Percentiles rank a stretch among this genome's conserved stretches.
Conservation (phyloP, 2,113 vertebrate genomes). For the Emydocephalus ijimae region DNA sequence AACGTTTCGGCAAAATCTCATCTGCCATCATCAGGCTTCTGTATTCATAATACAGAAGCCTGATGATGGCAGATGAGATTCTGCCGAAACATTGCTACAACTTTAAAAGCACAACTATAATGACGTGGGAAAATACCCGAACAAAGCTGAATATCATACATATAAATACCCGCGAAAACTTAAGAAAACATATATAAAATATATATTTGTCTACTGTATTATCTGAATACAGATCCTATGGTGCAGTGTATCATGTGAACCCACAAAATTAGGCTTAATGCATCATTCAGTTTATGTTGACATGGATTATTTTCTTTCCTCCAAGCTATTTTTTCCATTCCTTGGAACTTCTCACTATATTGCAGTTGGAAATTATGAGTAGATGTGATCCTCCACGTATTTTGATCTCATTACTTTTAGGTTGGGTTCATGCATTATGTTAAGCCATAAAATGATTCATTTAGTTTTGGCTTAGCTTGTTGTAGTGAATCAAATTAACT, state of each 20-base stretch:
- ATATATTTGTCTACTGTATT: background rate
- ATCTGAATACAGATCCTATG: background rate
- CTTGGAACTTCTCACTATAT: background rate
- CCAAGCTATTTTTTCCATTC: background rate
- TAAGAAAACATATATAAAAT: too few relatives aligned
- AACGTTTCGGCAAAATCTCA: too few relatives aligned
- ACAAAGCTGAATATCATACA: too few relatives aligned
- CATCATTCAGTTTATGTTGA: too few relatives aligned
- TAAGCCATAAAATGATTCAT: background rate
- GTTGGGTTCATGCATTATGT: background rate
- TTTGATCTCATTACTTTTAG: background rate
- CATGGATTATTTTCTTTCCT: background rate
- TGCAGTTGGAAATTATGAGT: background rate
- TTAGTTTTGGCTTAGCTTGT: background rate
- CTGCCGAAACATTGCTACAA: too few relatives aligned
- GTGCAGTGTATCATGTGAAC: background rate
- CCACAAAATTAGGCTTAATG: background rate
- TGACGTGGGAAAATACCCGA: too few relatives aligned
- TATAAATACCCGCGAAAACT: too few relatives aligned
- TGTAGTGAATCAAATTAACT: background rate
- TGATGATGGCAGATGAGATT: too few relatives aligned
- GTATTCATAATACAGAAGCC: too few relatives aligned
- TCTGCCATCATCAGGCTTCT: too few relatives aligned
- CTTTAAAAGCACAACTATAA: too few relatives aligned
- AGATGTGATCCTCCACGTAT: background rate